A percentile compares a stretch with the other conserved stretches of the same genome.
Evolutionary conservation across 2,113 vertebrate species (phyloP).

Genomic region (Hyla sarda): DNA sequence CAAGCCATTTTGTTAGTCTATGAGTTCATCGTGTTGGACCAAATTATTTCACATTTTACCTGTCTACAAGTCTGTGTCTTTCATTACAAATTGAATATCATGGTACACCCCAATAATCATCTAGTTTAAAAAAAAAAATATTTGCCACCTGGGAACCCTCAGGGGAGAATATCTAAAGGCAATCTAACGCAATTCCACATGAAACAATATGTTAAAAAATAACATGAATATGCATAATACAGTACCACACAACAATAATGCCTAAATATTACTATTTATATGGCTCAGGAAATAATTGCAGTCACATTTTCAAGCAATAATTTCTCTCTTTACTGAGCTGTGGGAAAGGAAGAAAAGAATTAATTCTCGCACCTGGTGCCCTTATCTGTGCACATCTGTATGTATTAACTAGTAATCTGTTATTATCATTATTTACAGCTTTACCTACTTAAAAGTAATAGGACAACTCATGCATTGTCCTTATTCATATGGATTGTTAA

Average conservation of each 20-base stretch:
- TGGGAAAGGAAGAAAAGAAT: not conserved
- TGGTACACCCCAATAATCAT: not conserved
- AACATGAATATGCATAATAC: conserved; percentile 22
- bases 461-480: conserved; percentile 14
- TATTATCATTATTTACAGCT: conserved; percentile 34
- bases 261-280: conserved; percentile 27
- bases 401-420: conserved; percentile 32
- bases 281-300: conserved; percentile 8
- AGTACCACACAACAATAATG: not conserved
- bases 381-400: conserved; percentile 29
- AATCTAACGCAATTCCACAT: not conserved
- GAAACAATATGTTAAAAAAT: conserved; percentile 5
- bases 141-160: not conserved
- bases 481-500: conserved; percentile 6
- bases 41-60: no score
- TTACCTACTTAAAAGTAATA: conserved; percentile 30
- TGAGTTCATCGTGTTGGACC: no score
- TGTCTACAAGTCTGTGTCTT: no score
- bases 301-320: conserved; percentile 10
- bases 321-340: conserved; percentile 26
- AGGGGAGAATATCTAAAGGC: not conserved
- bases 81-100: no score
- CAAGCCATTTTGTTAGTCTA: no score
- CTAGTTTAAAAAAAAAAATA: not conserved
- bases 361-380: conserved; percentile 19